phyloP scores from a whole-genome alignment of 1,140 invertebrate species.

The Adelges cooleyi region DNA sequence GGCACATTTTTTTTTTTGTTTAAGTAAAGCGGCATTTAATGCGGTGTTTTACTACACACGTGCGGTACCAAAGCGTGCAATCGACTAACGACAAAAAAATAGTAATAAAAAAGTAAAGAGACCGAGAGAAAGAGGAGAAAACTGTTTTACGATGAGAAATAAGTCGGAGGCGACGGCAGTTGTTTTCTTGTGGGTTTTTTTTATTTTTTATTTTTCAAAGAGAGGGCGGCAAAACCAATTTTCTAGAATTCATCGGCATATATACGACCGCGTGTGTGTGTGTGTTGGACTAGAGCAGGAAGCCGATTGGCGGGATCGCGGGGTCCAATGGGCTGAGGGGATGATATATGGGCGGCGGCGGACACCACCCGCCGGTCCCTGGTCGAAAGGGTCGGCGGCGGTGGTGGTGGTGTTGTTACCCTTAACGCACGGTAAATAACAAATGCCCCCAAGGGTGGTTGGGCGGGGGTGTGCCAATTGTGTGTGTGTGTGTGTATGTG shows the following conservation, averaged over 20 bases:
- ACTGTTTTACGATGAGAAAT: not conserved
- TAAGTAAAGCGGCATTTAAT: too few relatives aligned
- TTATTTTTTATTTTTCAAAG: too few relatives aligned
- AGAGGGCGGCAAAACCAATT: slow-evolving; percentile 14
- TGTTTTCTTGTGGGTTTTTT: not conserved
- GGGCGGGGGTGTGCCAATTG: slow-evolving; percentile 14
- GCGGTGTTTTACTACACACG: not conserved
- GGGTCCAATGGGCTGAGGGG: slow-evolving; percentile 16
- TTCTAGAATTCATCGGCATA: slow-evolving; percentile 3
- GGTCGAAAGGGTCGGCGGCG: not conserved
- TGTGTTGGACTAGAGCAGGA: not conserved
- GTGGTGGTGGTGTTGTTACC: slow-evolving; percentile 8
- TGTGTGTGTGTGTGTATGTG: not conserved
- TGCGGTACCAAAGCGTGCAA: not conserved
- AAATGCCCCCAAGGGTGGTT: slow-evolving; percentile 1
- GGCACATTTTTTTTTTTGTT: too few relatives aligned
- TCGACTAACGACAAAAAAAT: slow-evolving; percentile 2
- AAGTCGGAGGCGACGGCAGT: not conserved
- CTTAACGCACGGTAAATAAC: slow-evolving; percentile 21
- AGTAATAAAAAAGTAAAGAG: not conserved
- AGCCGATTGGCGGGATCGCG: slow-evolving; percentile 23
- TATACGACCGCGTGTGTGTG: not conserved
- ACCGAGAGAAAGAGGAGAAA: too few relatives aligned
- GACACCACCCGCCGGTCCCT: slow-evolving; percentile 24
- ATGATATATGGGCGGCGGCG: slow-evolving; percentile 24